A percentile compares a stretch with the other conserved stretches of the same genome.
Evolutionary conservation across 2,113 vertebrate genomes (phyloP).

Genomic region (Lanius ludovicianus): DNA sequence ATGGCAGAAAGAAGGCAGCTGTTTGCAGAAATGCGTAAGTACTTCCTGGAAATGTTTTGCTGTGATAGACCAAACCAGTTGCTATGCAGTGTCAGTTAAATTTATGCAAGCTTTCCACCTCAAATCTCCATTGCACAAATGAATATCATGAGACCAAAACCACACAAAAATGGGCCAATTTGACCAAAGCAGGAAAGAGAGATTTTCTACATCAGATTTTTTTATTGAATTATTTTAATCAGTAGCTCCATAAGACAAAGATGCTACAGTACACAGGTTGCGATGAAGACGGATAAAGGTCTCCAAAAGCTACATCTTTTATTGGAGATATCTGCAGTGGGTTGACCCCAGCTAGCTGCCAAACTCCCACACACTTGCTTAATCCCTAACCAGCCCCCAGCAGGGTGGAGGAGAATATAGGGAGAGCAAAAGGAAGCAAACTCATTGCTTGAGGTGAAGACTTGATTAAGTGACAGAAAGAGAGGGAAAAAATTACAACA

Average conservation of each 20-base stretch:
- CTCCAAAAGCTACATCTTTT: not conserved
- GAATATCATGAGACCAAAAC: not conserved
- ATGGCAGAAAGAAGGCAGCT: slow-evolving; percentile 99
- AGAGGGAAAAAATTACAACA: not conserved
- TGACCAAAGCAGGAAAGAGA: not conserved
- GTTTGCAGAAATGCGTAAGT: slow-evolving; percentile 99
- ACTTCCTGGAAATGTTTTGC: slow-evolving; percentile 25
- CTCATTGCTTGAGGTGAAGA: not conserved
- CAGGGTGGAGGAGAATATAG: not conserved
- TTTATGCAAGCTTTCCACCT: not conserved
- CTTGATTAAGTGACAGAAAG: not conserved
- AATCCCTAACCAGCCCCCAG: not conserved
- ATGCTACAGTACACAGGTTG: not conserved
- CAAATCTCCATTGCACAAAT: not conserved
- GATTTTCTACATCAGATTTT: not conserved
- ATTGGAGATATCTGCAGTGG: not conserved
- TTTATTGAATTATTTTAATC: not conserved
- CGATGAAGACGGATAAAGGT: not conserved
- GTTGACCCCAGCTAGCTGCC: not conserved
- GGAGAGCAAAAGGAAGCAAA: not conserved
- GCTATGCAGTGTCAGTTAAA: not conserved
- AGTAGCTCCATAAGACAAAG: not conserved
- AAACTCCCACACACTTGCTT: not conserved
- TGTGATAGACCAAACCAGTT: slow-evolving; percentile 31
- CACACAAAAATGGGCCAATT: not conserved